A percentile compares a stretch with the other conserved stretches of the same genome.
phyloP scores from a whole-genome alignment of 2,888 invertebrate species.

The Colostygia pectinataria region DNA sequence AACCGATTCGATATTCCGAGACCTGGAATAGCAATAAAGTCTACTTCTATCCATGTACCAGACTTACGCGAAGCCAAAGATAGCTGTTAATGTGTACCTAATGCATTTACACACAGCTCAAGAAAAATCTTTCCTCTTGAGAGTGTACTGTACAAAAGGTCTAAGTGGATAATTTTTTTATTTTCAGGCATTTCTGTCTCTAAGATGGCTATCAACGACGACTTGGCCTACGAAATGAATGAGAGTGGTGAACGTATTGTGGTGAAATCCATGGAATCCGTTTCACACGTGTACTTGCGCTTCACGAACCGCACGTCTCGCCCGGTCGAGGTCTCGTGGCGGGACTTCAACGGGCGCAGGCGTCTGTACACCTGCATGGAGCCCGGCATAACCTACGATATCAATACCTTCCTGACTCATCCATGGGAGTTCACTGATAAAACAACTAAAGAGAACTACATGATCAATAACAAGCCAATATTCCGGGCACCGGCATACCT shows the following conservation, averaged over 20 bases:
- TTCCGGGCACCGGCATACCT: constrained; percentile 68
- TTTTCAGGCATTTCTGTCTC: constrained; percentile 10
- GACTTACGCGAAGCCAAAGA: too few species aligned
- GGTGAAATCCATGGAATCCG: constrained; percentile 60
- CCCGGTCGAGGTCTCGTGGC: constrained; percentile 87
- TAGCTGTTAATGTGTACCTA: too few species aligned
- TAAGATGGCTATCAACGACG: constrained; percentile 45
- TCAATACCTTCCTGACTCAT: constrained; percentile 91
- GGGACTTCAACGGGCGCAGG: constrained; percentile 87
- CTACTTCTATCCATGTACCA: too few species aligned
- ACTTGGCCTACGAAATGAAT: constrained; percentile 57
- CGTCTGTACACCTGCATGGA: constrained; percentile 84
- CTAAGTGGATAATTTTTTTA: too few species aligned
- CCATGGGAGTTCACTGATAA: constrained; percentile 92
- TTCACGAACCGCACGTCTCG: constrained; percentile 63
- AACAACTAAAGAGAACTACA: constrained; percentile 85
- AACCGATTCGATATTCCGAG: too few species aligned
- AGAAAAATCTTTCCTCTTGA: too few species aligned
- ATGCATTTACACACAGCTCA: too few species aligned
- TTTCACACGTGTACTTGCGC: constrained; percentile 54
- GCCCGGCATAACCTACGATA: constrained; percentile 81
- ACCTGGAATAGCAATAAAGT: too few species aligned
- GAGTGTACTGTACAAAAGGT: too few species aligned
- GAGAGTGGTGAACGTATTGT: constrained; percentile 57
- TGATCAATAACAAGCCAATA: constrained; percentile 78